phyloP scores from a whole-genome alignment of 2,797 vertebrate genomes.

The Tragelaphus eurycerus region DNA sequence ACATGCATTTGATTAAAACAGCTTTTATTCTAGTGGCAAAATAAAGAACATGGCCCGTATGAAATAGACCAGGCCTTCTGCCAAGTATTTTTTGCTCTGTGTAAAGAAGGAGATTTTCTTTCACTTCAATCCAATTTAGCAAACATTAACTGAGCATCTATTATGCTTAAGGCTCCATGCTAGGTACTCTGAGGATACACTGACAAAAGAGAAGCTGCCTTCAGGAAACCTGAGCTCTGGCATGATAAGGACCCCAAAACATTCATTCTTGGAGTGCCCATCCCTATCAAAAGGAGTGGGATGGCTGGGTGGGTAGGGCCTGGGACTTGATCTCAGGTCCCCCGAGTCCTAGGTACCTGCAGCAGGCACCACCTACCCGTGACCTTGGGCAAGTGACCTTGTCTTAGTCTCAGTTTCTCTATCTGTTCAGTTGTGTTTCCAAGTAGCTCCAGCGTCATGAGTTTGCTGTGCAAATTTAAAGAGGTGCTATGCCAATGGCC shows the following conservation, averaged over 20 bases:
- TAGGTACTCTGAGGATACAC: neutral
- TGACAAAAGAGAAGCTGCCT: neutral
- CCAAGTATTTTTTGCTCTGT: neutral
- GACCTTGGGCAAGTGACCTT: too few relatives aligned
- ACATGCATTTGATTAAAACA: neutral
- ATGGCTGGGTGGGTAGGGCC: neutral
- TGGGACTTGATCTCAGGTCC: neutral
- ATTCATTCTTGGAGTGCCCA: accelerated
- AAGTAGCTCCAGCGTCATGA: neutral
- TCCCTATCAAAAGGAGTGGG: neutral
- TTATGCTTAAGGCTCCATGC: neutral
- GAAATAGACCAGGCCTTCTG: neutral
- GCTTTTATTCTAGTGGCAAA: neutral
- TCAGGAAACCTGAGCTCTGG: neutral
- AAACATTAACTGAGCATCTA: neutral
- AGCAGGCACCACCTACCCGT: neutral
- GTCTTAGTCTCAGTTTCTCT: neutral
- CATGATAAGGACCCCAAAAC: neutral
- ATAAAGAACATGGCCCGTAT: neutral
- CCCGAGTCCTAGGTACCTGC: neutral
- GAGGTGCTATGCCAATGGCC: too few relatives aligned
- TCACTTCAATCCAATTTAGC: neutral
- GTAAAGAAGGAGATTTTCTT: neutral
- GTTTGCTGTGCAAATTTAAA: neutral
- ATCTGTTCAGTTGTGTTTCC: neutral